Evolutionary conservation across 23 tunicate species (phyloP).

Genomic region (Styela plicata): DNA sequence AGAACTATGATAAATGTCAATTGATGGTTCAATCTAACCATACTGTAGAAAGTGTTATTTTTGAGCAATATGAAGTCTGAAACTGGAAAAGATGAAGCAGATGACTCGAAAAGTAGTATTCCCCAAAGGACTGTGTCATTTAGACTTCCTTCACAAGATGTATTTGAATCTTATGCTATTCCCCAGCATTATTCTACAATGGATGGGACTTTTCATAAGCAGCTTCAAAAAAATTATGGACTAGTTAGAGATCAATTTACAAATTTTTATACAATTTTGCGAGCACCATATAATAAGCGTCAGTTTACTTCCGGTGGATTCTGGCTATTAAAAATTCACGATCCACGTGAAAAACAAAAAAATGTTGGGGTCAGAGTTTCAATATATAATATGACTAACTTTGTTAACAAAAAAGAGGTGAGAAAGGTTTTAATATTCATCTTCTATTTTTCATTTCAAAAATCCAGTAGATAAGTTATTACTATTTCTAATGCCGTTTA

Average conservation of each 20-base stretch:
- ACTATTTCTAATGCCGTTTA: too few species aligned
- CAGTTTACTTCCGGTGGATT: not conserved
- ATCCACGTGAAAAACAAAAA: not conserved
- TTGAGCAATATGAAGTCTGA: too few species aligned
- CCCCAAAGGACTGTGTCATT: not conserved
- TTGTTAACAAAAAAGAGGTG: not conserved
- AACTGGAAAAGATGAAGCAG: too few species aligned
- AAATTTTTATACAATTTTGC: not conserved
- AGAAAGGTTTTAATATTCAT: too few species aligned
- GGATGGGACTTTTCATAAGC: not conserved
- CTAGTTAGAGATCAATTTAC: not conserved
- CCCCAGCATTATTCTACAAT: not conserved
- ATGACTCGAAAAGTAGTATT: too few species aligned
- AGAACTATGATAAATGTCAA: too few species aligned
- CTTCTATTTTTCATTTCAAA: too few species aligned
- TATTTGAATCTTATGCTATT: conserved; percentile 4
- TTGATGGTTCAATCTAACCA: too few species aligned
- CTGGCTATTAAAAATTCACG: not conserved
- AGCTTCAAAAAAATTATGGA: not conserved
- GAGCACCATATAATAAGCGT: not conserved
- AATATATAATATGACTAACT: not conserved
- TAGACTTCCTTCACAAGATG: conserved; percentile 7
- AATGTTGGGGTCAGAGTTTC: not conserved
- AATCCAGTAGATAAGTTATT: too few species aligned
- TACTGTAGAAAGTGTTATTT: too few species aligned